Evolutionary conservation across 2,888 invertebrate species (phyloP).

Genomic region (Odiellus spinosus): DNA sequence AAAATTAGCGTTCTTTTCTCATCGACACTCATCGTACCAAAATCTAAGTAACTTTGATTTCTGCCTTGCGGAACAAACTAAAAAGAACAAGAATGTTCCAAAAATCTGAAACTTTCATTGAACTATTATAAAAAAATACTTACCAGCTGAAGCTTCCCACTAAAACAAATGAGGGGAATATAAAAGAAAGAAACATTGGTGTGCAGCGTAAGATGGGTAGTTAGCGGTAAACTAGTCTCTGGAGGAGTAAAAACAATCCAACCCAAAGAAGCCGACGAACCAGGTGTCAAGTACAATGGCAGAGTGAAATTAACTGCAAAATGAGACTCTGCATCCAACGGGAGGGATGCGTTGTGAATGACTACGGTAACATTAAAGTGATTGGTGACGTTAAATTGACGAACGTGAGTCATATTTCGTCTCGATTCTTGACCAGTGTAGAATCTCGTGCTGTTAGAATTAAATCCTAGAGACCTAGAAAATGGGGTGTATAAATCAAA

Average conservation of each 20-base stretch:
- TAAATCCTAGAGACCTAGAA: slow-evolving; percentile 32
- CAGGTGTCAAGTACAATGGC: slow-evolving; percentile 42
- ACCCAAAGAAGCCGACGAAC: slow-evolving; percentile 42
- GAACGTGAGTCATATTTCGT: slow-evolving; percentile 22
- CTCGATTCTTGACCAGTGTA: slow-evolving; percentile 26
- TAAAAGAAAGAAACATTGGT: slow-evolving; percentile 56
- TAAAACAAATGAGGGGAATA: slow-evolving; percentile 53
- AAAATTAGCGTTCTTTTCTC: slow-evolving; percentile 52
- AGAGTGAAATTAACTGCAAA: slow-evolving; percentile 47
- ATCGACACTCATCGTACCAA: slow-evolving; percentile 37
- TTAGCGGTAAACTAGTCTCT: slow-evolving; percentile 40
- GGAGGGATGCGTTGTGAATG: slow-evolving; percentile 51
- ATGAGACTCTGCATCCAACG: slow-evolving; percentile 41
- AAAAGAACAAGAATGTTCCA: slow-evolving; percentile 9
- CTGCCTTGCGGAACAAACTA: slow-evolving; percentile 33
- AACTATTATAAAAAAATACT: slow-evolving; percentile 12
- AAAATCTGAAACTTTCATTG: too few relatives aligned
- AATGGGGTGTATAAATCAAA: slow-evolving; percentile 3
- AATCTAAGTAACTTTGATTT: slow-evolving; percentile 30
- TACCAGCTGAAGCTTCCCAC: slow-evolving; percentile 48
- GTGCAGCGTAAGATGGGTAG: slow-evolving; percentile 45
- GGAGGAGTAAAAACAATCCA: slow-evolving; percentile 40
- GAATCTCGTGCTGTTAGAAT: slow-evolving; percentile 31
- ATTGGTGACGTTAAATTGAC: slow-evolving; percentile 49
- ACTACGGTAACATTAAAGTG: slow-evolving; percentile 54